Conservation (phyloP, 2,797 vertebrate genomes). For the Craterocephalus amniculus region DNA sequence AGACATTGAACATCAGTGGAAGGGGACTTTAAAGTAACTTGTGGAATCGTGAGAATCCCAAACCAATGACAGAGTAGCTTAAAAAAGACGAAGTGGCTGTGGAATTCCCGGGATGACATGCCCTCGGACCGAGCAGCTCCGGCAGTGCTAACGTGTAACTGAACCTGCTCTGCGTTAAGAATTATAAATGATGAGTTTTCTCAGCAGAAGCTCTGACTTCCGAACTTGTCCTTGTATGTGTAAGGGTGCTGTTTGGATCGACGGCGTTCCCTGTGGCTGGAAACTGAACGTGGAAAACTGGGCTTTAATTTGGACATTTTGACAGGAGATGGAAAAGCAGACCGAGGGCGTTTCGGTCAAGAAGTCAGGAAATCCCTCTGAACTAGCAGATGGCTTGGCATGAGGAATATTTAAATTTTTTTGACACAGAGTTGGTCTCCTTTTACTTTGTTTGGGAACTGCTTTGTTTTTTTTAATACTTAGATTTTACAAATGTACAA, state of each 20-base stretch:
- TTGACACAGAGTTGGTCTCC: too few species aligned
- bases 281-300: not conserved
- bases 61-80: not conserved
- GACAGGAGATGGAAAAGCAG: not conserved
- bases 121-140: not conserved
- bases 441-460: too few species aligned
- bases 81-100: not conserved
- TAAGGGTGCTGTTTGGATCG: not conserved
- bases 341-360: not conserved
- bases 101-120: not conserved
- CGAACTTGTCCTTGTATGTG: not conserved
- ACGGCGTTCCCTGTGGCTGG: not conserved
- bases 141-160: not conserved
- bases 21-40: not conserved
- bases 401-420: not conserved
- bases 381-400: not conserved
- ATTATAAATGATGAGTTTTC: not conserved
- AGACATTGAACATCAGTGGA: not conserved
- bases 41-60: not conserved
- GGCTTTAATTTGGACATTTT: not conserved
- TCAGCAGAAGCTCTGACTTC: not conserved
- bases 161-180: not conserved
- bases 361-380: not conserved
- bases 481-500: too few species aligned
- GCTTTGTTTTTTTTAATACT: too few species aligned